Base-by-base conservation (phyloP, 2,113 vertebrate genomes). In the Coreoperca whiteheadi region DNA sequence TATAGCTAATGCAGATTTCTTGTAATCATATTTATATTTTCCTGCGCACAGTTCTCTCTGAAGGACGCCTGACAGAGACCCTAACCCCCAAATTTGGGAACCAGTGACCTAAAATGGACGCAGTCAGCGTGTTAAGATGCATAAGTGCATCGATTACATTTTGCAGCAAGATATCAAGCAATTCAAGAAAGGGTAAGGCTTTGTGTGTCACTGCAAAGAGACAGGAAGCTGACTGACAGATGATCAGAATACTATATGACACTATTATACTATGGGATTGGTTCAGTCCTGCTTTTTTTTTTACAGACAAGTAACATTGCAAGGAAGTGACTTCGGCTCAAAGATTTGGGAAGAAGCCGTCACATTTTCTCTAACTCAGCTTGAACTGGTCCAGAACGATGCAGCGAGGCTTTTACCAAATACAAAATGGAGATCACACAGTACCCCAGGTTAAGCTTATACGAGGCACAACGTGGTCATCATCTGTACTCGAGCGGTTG, bases 1-100 rank as follows among this genome's bases (percentile, higher is more conserved):
- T 37, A 34, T 0, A 6, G 10, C 51, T 61, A 41, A 79, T 66
- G 63, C 23, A 74, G 61, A 74, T 54, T 69, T 81, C 15, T 60
- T 32, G 21, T 34, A 66, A 83, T 64, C 20, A 46, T 60, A 23
- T 72, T 63, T 51, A 53, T 30, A n/a, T 51, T 23, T 37, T 56
- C 61, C 9, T 37, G 28, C 65, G 48, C 11, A 1, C 15, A 61
- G 9, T 34, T 37, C 3, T 25, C 41, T 41, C 51, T 41, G 30
- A 9, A 30, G 56, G 21, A 56, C 16, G 28, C 32, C 23, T 12
- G 61, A 67, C 7, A 5, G 39, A 65, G 39, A 43, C 63, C 12
- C 37, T 43, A n/a, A 6, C 6, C 23, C 39, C 6, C 6, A 39
- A n/a, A 4, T 32, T 66, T 18, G 23, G 15, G 28, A 57, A 37